Percentiles rank a stretch among this genome's conserved stretches.
Evolutionary conservation across 1,140 invertebrate species (phyloP).

Genomic region (Drosophila aff.): DNA sequence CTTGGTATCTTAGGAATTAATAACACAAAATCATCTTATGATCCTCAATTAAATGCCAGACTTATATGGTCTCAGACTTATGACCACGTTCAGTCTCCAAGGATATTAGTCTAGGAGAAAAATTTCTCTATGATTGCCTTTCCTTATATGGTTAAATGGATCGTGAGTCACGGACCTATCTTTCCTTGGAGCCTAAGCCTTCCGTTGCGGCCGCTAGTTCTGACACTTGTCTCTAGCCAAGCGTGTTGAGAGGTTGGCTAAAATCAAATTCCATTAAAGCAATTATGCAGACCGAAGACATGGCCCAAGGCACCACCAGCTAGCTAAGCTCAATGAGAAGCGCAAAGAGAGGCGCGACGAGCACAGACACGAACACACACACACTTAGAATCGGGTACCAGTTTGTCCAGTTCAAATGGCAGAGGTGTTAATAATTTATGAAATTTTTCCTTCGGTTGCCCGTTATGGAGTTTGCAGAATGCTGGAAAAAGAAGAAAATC

Average conservation of each 20-base stretch:
- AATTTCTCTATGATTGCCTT: constrained; percentile 1
- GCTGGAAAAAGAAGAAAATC: constrained; percentile 32
- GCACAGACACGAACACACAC: background rate
- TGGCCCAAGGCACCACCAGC: constrained; percentile 29
- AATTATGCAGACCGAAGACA: constrained; percentile 65
- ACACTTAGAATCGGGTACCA: constrained; percentile 36
- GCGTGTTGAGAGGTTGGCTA: constrained; percentile 53
- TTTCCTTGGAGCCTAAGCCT: constrained; percentile 9
- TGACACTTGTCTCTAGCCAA: constrained; percentile 37
- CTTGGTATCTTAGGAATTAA: background rate
- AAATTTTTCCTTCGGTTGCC: constrained; percentile 50
- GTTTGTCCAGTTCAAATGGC: constrained; percentile 84
- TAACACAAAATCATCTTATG: background rate
- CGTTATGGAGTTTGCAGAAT: constrained; percentile 48
- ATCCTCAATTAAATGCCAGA: background rate
- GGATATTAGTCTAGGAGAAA: constrained; percentile 1
- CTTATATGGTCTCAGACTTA: background rate
- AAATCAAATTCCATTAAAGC: constrained; percentile 83
- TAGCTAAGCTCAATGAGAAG: constrained; percentile 52
- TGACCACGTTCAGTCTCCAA: background rate
- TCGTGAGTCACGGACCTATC: constrained; percentile 28
- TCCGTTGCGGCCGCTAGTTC: constrained; percentile 3
- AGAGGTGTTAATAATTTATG: constrained; percentile 84
- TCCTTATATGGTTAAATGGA: constrained; percentile 13
- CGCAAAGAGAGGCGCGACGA: constrained; percentile 48